Evolutionary conservation across 2,113 vertebrate genomes (phyloP).

Genomic region (Aspiorhynchus laticeps): DNA sequence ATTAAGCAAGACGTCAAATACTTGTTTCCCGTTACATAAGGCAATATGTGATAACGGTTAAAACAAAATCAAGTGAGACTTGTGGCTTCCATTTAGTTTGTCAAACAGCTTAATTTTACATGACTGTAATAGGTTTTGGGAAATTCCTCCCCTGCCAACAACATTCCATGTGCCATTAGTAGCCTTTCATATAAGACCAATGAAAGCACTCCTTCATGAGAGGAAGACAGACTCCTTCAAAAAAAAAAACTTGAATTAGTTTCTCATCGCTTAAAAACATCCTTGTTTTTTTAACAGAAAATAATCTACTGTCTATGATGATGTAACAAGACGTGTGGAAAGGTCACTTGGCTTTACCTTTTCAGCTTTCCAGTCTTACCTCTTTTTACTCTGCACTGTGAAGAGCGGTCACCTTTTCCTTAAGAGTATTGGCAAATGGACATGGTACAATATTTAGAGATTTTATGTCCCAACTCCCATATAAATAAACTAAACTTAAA

Average conservation of each 20-base stretch:
- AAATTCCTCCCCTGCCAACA: conserved; percentile 18
- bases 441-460: not conserved
- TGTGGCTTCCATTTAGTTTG: not conserved
- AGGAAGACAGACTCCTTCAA: not conserved
- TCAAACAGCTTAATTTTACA: conserved; percentile 21
- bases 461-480: not conserved
- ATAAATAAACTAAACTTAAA: not conserved
- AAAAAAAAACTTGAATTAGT: not conserved
- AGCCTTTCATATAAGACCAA: conserved; percentile 12
- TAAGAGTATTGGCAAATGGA: not conserved
- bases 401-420: not conserved
- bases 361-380: not conserved
- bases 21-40: not conserved
- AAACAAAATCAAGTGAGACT: not conserved
- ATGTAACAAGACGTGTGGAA: not conserved
- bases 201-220: not conserved
- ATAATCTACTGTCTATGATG: not conserved
- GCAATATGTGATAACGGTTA: not conserved
- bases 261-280: not conserved
- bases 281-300: not conserved
- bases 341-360: not conserved
- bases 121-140: not conserved
- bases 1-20: conserved; percentile 23
- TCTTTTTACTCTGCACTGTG: not conserved
- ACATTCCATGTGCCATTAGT: conserved; percentile 23